Conservation (phyloP, 2,888 invertebrate species). For the Apomyelois bistriatella region DNA sequence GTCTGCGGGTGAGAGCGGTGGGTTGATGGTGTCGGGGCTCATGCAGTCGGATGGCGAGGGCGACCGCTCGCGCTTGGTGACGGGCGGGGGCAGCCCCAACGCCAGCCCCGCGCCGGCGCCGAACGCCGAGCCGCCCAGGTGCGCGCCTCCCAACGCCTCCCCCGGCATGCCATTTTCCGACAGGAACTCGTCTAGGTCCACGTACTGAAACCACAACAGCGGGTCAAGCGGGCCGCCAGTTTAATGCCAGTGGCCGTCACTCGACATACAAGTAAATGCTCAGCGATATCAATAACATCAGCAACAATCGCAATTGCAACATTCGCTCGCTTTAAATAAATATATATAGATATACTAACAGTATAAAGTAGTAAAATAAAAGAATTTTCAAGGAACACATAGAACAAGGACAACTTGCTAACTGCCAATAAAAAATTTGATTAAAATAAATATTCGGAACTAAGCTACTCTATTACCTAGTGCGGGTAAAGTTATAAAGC, state of each 20-base stretch:
- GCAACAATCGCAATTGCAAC: neutral
- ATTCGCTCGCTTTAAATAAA: conserved; percentile 1
- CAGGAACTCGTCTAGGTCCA: conserved; percentile 97
- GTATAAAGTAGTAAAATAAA: no score
- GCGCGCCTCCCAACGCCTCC: conserved; percentile 84
- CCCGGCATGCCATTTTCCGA: conserved; percentile 96
- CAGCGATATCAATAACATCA: neutral
- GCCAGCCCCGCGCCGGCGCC: conserved; percentile 79
- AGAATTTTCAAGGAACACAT: no score
- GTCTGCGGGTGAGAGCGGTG: conserved; percentile 93
- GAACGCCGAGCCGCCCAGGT: conserved; percentile 83
- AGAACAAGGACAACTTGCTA: no score
- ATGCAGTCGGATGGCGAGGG: conserved; percentile 93
- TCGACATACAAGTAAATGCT: neutral
- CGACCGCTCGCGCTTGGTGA: conserved; percentile 92
- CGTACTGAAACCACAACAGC: conserved; percentile 85
- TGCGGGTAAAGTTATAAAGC: conserved; percentile 47
- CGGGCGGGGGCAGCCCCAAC: conserved; percentile 82
- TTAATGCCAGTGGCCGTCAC: neutral
- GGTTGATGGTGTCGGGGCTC: conserved; percentile 93
- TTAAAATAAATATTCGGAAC: no score
- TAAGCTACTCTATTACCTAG: conserved; percentile 63
- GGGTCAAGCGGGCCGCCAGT: conserved; percentile 26
- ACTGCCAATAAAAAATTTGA: no score
- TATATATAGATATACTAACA: neutral